Conservation (phyloP, 2,888 invertebrate species). For the Synanthedon tipuliformis region DNA sequence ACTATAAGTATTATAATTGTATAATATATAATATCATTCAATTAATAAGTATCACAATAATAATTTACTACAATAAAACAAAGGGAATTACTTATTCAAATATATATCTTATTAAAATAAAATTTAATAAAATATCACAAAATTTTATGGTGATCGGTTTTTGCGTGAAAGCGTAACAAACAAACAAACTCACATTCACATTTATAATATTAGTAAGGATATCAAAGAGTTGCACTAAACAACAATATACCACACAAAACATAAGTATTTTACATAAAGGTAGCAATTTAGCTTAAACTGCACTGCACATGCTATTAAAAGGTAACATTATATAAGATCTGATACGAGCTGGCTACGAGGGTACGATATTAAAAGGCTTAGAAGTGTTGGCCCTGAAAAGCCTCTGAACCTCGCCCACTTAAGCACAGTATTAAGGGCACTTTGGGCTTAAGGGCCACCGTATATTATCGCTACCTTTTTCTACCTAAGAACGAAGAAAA, state of each 20-base stretch:
- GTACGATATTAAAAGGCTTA: conserved; percentile 67
- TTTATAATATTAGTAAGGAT: too few species aligned
- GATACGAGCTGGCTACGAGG: conserved; percentile 44
- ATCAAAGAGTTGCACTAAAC: too few species aligned
- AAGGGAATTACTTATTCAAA: too few species aligned
- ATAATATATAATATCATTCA: too few species aligned
- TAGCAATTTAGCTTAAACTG: conserved; percentile 12
- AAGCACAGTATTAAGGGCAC: conserved; percentile 68
- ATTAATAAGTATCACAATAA: too few species aligned
- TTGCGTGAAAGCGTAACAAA: too few species aligned
- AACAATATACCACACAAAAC: not conserved
- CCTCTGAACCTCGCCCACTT: conserved; percentile 63
- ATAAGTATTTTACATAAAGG: not conserved
- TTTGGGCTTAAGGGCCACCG: conserved; percentile 50
- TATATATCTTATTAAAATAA: too few species aligned
- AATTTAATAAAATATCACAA: too few species aligned
- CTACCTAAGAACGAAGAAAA: conserved; percentile 8
- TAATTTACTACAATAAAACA: too few species aligned
- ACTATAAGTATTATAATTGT: too few species aligned
- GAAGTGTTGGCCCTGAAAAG: conserved; percentile 65
- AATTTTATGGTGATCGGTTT: too few species aligned
- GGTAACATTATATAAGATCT: conserved; percentile 40
- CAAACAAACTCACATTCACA: too few species aligned
- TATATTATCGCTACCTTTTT: conserved; percentile 55
- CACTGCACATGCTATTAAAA: conserved; percentile 40